Base-by-base conservation (phyloP, 2,888 invertebrate genomes). In the Nycteola revayana region DNA sequence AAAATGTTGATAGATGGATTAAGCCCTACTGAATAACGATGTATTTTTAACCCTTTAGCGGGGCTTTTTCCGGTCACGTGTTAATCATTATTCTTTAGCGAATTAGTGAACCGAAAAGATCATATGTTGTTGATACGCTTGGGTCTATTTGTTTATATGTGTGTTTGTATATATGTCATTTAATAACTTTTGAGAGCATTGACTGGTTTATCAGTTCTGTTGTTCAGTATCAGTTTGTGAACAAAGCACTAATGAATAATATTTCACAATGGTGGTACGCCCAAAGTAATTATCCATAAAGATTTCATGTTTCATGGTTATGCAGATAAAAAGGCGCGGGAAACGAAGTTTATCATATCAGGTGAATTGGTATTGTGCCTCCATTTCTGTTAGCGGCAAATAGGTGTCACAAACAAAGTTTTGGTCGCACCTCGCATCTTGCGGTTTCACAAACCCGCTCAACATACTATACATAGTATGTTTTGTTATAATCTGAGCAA, bases 1-100 rank as follows among this genome's bases (percentile, higher is more conserved):
- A 31, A 27, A 50, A 47, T 37, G 38, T 42, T 43, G 41, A 42
- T 53, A 53, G 42, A 51, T 46, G 50, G 44, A 49, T 60, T 45
- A 43, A 46, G 42, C 40, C 30, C 30, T 29, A 17, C 10, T 28
- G 39, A 31, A 32, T 40, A 25, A 28, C 54, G 49, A 64, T 53
- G 47, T 35, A 49, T 51, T 52, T 45, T 41, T 21, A 35, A 48
- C 31, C 49, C 46, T 50, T 57, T 44, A 17, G 44, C n/a, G 9
- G n/a, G 23, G 22, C 2, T 10, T 43, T 39, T 33, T 36, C 22
- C 3, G 7, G 26, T 30, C 11, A 30, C 30, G n/a, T 30, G 9
- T 14, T 28, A 22, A 20, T 21, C 18, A 33, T n/a, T 32, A 28
- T 28, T 23, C 3, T 33, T 26, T 28, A 1, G 9, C 1, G 38